Percentiles rank a stretch among this genome's conserved stretches.
phyloP scores from a whole-genome alignment of 2,888 invertebrate species.

The Synanthedon formicaeformis region DNA sequence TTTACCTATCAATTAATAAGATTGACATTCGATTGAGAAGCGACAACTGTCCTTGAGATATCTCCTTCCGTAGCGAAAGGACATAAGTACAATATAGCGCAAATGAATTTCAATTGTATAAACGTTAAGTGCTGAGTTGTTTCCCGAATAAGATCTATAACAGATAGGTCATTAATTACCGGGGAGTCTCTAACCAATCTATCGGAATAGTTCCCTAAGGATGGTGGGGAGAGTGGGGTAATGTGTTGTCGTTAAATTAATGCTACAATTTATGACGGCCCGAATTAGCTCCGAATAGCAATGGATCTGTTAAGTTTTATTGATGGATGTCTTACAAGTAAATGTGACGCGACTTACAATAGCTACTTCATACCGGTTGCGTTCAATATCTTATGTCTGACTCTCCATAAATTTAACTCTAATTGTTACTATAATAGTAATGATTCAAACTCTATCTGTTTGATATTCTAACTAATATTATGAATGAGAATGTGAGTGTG shows the following conservation, averaged over 20 bases:
- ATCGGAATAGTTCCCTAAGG: slow-evolving; percentile 73
- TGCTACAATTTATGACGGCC: slow-evolving; percentile 63
- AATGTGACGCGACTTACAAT: slow-evolving; percentile 9
- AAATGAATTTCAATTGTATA: background rate
- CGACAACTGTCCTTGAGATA: slow-evolving; percentile 8
- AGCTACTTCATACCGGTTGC: background rate
- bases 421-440: too few species aligned
- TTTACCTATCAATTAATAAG: slow-evolving; percentile 31
- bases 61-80: background rate
- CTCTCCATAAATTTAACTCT: too few species aligned
- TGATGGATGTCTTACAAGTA: slow-evolving; percentile 31
- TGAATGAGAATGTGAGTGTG: too few species aligned
- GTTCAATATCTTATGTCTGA: too few species aligned
- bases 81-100: background rate
- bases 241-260: slow-evolving; percentile 69
- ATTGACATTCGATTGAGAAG: slow-evolving; percentile 19
- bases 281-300: slow-evolving; percentile 43
- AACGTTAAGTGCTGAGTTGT: background rate
- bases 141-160: background rate
- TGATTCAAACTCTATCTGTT: too few species aligned
- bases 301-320: slow-evolving; percentile 35
- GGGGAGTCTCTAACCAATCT: slow-evolving; percentile 62
- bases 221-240: slow-evolving; percentile 42
- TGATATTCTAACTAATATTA: too few species aligned
- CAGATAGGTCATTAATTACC: slow-evolving; percentile 10